Evolutionary conservation across 2,888 invertebrate species (phyloP).

Genomic region (Magallana nippona): DNA sequence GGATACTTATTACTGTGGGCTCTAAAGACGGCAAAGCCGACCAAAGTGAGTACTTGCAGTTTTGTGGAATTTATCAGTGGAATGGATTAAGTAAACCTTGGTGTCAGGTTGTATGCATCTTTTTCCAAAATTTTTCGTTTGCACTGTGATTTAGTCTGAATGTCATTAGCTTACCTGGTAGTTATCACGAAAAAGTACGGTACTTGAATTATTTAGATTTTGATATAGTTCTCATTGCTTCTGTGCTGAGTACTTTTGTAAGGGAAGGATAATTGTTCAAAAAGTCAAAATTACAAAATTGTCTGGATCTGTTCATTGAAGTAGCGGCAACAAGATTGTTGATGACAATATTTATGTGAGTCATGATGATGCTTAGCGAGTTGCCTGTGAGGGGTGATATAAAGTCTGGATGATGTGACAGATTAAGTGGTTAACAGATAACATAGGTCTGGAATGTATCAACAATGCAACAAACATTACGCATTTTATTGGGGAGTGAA

Average conservation of each 20-base stretch:
- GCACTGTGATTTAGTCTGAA: too few species aligned
- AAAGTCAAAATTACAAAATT: too few species aligned
- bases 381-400: not conserved
- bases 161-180: too few species aligned
- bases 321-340: not conserved
- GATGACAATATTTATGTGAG: constrained; percentile 25
- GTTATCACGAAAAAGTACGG: too few species aligned
- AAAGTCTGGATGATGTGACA: constrained; percentile 11
- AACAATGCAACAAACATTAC: constrained; percentile 25
- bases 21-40: constrained; percentile 9
- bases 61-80: not conserved
- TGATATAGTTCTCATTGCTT: too few species aligned
- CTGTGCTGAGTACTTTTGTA: too few species aligned
- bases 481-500: constrained; percentile 25
- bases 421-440: not conserved
- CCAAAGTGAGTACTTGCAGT: not conserved
- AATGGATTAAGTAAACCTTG: too few species aligned
- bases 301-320: not conserved
- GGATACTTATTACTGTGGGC: not conserved
- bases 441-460: not conserved
- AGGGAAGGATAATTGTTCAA: too few species aligned
- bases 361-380: not conserved
- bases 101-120: too few species aligned
- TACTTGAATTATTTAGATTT: too few species aligned
- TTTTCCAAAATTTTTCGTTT: too few species aligned